Evolutionary conservation across 2,888 invertebrate species (phyloP).

Genomic region (Drosophila hamatofila): DNA sequence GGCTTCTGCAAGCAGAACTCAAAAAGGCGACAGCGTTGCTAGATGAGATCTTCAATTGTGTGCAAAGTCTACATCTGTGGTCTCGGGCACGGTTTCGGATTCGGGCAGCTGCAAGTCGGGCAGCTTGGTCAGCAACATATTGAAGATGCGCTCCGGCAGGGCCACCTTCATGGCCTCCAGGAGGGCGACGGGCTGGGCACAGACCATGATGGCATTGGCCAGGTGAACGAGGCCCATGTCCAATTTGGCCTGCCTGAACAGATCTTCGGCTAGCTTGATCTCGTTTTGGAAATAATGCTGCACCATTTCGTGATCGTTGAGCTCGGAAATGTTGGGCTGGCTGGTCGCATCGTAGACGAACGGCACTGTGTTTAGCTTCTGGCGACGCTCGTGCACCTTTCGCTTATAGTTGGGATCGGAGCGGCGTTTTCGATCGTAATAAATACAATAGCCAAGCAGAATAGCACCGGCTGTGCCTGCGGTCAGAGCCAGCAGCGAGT

Average conservation of each 20-base stretch:
- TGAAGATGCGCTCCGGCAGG: slow-evolving; percentile 36
- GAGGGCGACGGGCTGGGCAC: slow-evolving; percentile 42
- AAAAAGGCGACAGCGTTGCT: neutral
- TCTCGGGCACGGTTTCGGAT: neutral
- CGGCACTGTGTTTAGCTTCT: slow-evolving; percentile 1
- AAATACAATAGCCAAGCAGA: slow-evolving; percentile 45
- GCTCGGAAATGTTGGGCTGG: neutral
- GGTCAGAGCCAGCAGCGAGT: slow-evolving; percentile 15
- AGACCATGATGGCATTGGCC: slow-evolving; percentile 46
- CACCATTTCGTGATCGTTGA: slow-evolving; percentile 29
- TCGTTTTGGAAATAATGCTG: slow-evolving; percentile 44
- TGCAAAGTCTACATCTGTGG: neutral
- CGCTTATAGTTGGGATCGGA: slow-evolving; percentile 44
- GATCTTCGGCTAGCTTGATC: slow-evolving; percentile 38
- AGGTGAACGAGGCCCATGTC: slow-evolving; percentile 45
- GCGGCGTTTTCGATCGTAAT: slow-evolving; percentile 49
- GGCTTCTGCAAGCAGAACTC: neutral
- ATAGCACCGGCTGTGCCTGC: slow-evolving; percentile 36
- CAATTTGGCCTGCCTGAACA: slow-evolving; percentile 25
- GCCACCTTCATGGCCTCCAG: slow-evolving; percentile 34
- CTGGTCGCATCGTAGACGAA: neutral
- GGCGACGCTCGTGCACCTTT: slow-evolving; percentile 45
- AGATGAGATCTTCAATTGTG: slow-evolving; percentile 15
- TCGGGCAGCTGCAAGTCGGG: slow-evolving; percentile 26
- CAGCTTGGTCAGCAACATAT: slow-evolving; percentile 30